A percentile compares a stretch with the other conserved stretches of the same genome.
These are phyloP conservation scores for Colistium nudipinnis DNA, from an alignment of 2,113 vertebrate species.

Conservation along the genomic window DNA sequence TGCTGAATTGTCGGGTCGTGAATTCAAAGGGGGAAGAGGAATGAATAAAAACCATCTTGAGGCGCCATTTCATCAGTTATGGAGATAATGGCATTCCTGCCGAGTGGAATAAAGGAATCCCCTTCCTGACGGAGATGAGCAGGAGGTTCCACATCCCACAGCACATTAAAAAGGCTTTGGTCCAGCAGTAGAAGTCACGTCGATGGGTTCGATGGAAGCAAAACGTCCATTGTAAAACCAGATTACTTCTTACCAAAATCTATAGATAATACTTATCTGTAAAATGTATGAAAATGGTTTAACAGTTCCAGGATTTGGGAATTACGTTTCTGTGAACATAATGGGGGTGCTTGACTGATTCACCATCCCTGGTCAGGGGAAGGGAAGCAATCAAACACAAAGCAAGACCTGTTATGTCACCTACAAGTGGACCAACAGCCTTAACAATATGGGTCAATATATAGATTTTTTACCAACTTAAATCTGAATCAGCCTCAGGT, in stretches of 20 bases:
- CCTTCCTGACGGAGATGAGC: constrained; percentile 29
- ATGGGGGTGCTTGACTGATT: too few species aligned
- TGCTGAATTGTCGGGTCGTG: constrained; percentile 42
- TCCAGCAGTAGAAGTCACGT: not conserved
- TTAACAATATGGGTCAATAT: not conserved
- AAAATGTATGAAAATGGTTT: not conserved
- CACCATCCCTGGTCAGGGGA: too few species aligned
- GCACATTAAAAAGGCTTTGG: not conserved
- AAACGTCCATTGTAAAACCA: not conserved
- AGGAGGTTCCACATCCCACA: constrained; percentile 20
- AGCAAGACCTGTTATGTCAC: not conserved
- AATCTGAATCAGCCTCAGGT: not conserved
- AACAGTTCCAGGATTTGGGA: too few species aligned
- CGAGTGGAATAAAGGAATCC: constrained; percentile 43
- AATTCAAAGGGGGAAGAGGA: constrained; percentile 30
- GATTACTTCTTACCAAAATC: not conserved
- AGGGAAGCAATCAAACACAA: not conserved
- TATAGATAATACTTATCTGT: not conserved
- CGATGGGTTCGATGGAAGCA: not conserved
- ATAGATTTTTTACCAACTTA: not conserved
- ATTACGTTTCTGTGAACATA: too few species aligned
- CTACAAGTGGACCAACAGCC: not conserved
- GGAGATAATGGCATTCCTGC: constrained; percentile 57
- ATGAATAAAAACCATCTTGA: constrained; percentile 34
- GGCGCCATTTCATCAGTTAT: constrained; percentile 50